Base-by-base conservation (phyloP, 2,113 vertebrate genomes). In the Pardalotus punctatus region DNA sequence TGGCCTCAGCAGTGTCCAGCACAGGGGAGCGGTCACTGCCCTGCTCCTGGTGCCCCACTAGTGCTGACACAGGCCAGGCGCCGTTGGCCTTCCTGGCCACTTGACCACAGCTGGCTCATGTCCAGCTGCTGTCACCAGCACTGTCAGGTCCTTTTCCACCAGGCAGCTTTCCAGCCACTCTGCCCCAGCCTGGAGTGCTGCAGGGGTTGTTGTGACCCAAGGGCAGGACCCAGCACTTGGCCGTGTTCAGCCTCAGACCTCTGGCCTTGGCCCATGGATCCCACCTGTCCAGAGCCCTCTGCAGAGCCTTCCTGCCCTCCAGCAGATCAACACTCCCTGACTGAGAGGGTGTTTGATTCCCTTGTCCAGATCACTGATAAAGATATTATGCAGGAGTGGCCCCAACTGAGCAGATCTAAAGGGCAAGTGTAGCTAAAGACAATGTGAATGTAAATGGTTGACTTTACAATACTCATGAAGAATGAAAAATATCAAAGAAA, bases 131-230 rank as follows among this genome's bases (percentile, higher is more conserved):
- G 12, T 2, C 0, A 13, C 6, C 38, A 54, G 10, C 6, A 36
- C 2, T 2, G 2, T 3, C 31, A 60, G 12, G 24, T 24, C 16
- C 7, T 47, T 77, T 42, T n/a, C 23, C 6, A 4, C 5, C 0
- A 0, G 12, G 6, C n/a, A 53, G n/a, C 22, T 33, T 5, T 57
- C 18, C n/a, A 62, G 61, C 0, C 27, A 23, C 28, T 50, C 36
- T 24, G 4, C 1, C 18, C n/a, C n/a, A n/a, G n/a, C n/a, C n/a
- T n/a, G n/a, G n/a, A n/a, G n/a, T n/a, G n/a, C n/a, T n/a, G n/a
- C n/a, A n/a, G n/a, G n/a, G n/a, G n/a, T n/a, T n/a, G n/a, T n/a
- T n/a, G n/a, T n/a, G n/a, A n/a, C 9, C 1, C 12, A 56, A 13
- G 22, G 5, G 29, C 25, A 70, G 31, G n/a, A 76, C 14, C 8